phyloP scores from a whole-genome alignment of 2,888 invertebrate species.

The Lampropteryx suffumata region DNA sequence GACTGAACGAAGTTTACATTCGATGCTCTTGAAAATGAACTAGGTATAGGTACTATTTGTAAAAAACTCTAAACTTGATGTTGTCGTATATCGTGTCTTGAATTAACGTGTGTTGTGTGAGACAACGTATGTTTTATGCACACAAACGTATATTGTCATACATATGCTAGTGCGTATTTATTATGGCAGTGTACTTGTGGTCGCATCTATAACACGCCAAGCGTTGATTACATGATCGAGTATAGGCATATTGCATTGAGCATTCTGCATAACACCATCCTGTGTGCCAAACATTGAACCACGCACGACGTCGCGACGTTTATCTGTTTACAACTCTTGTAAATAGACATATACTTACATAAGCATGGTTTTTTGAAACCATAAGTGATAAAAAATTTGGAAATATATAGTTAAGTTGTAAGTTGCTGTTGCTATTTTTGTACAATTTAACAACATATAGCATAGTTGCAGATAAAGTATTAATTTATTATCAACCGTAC shows the following conservation, averaged over 20 bases:
- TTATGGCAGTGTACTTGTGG: conserved; percentile 22
- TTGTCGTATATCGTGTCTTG: conserved; percentile 40
- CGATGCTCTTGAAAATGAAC: not conserved
- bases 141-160: conserved; percentile 41
- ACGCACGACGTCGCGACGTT: too few relatives aligned
- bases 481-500: too few relatives aligned
- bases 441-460: too few relatives aligned
- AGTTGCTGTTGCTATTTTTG: too few relatives aligned
- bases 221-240: conserved; percentile 42
- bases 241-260: conserved; percentile 43
- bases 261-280: conserved; percentile 18
- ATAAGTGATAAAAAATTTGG: too few relatives aligned
- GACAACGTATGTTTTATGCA: conserved; percentile 35
- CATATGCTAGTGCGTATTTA: conserved; percentile 27
- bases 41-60: conserved; percentile 28
- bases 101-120: conserved; percentile 44
- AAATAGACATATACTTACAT: too few relatives aligned
- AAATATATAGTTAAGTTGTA: too few relatives aligned
- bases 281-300: conserved; percentile 11
- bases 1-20: not conserved
- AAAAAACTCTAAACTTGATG: conserved; percentile 42
- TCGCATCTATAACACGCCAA: conserved; percentile 40
- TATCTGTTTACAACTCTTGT: too few relatives aligned
- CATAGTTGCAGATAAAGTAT: too few relatives aligned
- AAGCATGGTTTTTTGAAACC: too few relatives aligned